These are phyloP conservation scores for Solenopsis fugax DNA, from an alignment of 1,140 invertebrate species.

Conservation along the genomic window DNA sequence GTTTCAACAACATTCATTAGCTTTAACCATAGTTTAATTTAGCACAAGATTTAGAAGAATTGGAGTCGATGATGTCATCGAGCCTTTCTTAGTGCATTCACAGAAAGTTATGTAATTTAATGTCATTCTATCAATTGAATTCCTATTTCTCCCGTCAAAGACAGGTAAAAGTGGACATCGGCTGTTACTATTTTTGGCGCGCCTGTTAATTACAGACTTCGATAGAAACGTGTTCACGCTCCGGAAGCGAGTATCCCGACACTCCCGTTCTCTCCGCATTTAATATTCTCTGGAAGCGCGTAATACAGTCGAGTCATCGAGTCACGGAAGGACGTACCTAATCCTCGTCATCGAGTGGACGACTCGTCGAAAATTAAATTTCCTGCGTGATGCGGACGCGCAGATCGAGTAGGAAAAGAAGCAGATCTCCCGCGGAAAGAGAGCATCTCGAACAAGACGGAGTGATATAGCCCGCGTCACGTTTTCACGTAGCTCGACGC, in stretches of 20 bases:
- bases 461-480: conserved; percentile 27
- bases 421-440: neutral
- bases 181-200: conserved; percentile 72
- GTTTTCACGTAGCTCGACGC: conserved; percentile 48
- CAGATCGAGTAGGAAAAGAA: conserved; percentile 29
- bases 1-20: neutral
- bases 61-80: neutral
- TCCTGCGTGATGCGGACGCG: conserved; percentile 60
- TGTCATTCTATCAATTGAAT: conserved; percentile 62
- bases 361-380: conserved; percentile 66
- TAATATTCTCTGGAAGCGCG: conserved; percentile 61
- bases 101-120: conserved; percentile 64
- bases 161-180: conserved; percentile 16
- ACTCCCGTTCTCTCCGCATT: conserved; percentile 21
- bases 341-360: neutral
- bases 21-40: neutral
- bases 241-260: conserved; percentile 60
- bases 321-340: conserved; percentile 55
- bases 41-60: neutral
- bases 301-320: conserved; percentile 70
- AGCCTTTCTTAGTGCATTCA: neutral
- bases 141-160: neutral
- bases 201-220: conserved; percentile 72
- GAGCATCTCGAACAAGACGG: conserved; percentile 9
- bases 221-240: conserved; percentile 70